Percentiles rank a stretch among this genome's conserved stretches.
These are phyloP conservation scores for Trachymyrmex septentrionalis DNA, from an alignment of 1,140 invertebrate genomes.

Conservation along the genomic window DNA sequence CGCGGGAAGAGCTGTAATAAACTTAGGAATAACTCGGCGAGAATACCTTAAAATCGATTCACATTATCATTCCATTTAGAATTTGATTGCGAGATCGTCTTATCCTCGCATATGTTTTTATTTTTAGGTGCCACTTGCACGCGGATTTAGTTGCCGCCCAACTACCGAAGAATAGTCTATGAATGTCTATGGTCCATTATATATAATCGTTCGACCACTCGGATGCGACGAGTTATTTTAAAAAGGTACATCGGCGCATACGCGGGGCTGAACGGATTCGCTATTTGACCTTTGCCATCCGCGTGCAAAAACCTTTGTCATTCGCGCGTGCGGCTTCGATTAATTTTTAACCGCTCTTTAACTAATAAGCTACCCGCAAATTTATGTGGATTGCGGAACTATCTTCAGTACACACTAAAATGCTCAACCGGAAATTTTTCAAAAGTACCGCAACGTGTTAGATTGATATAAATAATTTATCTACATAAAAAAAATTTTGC, in stretches of 20 bases:
- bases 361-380: not conserved
- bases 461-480: no score
- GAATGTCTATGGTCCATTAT: constrained; percentile 31
- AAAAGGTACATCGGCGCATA: constrained; percentile 38
- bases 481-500: no score
- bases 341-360: constrained; percentile 24
- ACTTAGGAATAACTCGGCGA: constrained; percentile 36
- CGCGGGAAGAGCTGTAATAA: constrained; percentile 37
- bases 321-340: constrained; percentile 11
- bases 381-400: not conserved
- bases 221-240: constrained; percentile 44
- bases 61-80: not conserved
- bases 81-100: constrained; percentile 14
- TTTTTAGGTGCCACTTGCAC: not conserved
- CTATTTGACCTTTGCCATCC: constrained; percentile 51
- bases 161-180: constrained; percentile 21
- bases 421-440: not conserved
- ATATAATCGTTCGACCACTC: constrained; percentile 27
- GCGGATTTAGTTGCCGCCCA: constrained; percentile 20
- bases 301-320: not conserved
- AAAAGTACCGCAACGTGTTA: no score
- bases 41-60: constrained; percentile 51
- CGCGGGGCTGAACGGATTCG: not conserved
- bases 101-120: constrained; percentile 2
- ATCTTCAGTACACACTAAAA: not conserved